Evolutionary conservation across 1,140 invertebrate species (phyloP), one percentile per base, ranked within the genome.

Genomic region (Phymorhynchus buccinoides): DNA sequence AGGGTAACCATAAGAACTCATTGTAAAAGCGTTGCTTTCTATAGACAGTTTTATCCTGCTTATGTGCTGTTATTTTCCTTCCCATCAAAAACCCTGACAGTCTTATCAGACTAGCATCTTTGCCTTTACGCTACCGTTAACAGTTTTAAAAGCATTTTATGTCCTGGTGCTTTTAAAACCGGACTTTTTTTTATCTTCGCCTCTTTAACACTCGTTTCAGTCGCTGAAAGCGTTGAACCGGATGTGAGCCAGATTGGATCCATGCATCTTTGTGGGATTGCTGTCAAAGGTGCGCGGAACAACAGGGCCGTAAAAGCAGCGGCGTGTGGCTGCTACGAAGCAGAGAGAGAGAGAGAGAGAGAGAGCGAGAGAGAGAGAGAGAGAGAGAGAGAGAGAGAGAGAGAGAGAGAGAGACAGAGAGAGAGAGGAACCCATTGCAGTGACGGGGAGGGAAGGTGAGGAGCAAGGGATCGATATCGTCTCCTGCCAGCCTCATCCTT

Each of bases 261-360:
- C 32, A 75, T 75, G 32, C 73, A 75, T 75, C 73, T 75, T 75
- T 39, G 14, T 75, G 37, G 32, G 32, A 75, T 12, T 41, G 73
- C 73, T 27, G 73, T 75, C 73, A 75, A 75, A 75, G 73, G 73
- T 75, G 73, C 37, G 6, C 35, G 56, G 22, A 27, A 16, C 6
- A 27, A 62, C 56, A 62, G 56, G 56, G 56, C 56, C n/a, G 56
- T 62, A 62, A 62, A 62, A 62, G 56, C 56, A 62, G 56, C 22
- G 56, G 6, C 2, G 56, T n/a, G n/a, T n/a, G n/a, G n/a, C n/a
- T n/a, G n/a, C n/a, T n/a, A n/a, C n/a, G 27, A 66, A n/a, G 9
- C 4, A 7, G 22, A n/a, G 62, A 27, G 22, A 52, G 9, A 52
- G 48, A 12, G 48, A n/a, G 62, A 66, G 9, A 4, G 62, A 66